Conservation (phyloP, 2,888 invertebrate species). For the Scelioninae gen. 2 region DNA sequence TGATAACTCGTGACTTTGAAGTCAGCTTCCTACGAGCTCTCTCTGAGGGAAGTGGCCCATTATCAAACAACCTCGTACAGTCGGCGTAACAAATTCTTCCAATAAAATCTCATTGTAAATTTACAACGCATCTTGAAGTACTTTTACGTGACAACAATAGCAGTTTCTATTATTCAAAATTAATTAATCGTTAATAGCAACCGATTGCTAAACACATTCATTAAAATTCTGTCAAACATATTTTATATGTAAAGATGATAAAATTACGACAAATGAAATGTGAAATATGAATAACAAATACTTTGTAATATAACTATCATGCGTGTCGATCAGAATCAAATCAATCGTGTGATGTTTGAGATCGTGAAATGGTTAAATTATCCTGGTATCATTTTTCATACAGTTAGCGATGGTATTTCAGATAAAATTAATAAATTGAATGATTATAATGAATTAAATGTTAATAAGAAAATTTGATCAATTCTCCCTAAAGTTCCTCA, state of each 20-base stretch:
- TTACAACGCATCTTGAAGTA: constrained; percentile 51
- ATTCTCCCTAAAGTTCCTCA: constrained; percentile 16
- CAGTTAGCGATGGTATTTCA: too few species aligned
- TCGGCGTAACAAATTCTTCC: constrained; percentile 69
- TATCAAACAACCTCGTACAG: constrained; percentile 73
- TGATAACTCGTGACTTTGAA: constrained; percentile 75
- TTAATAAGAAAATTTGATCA: constrained; percentile 35
- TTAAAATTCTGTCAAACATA: too few species aligned
- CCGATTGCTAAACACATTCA: too few species aligned
- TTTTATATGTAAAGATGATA: too few species aligned
- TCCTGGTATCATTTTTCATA: too few species aligned
- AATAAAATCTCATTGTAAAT: constrained; percentile 60
- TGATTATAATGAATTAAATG: constrained; percentile 21
- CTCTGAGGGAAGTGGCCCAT: constrained; percentile 74
- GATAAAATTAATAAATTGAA: constrained; percentile 15
- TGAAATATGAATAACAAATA: too few species aligned
- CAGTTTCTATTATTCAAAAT: constrained; percentile 1
- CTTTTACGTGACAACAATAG: constrained; percentile 34
- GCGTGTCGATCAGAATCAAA: too few species aligned
- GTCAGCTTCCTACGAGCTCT: constrained; percentile 74
- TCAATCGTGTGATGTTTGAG: too few species aligned
- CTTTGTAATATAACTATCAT: too few species aligned
- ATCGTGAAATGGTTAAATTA: too few species aligned
- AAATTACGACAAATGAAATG: too few species aligned
- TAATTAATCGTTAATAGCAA: not conserved